Conservation (phyloP, 2,888 invertebrate species). For the Spicauda simplicius region DNA sequence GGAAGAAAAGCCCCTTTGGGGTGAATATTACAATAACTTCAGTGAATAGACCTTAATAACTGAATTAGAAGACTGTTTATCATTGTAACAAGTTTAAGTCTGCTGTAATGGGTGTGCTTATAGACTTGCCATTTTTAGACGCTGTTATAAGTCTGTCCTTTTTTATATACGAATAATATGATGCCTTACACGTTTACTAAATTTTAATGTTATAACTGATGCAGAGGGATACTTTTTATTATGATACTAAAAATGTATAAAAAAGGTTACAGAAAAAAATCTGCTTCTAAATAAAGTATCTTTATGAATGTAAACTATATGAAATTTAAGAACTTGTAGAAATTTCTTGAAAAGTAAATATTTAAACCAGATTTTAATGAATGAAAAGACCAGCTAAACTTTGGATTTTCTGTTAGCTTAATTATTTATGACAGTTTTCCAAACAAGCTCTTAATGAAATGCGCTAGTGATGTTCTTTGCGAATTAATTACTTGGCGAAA, state of each 20-base stretch:
- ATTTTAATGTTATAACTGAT: too few species aligned
- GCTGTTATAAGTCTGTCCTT: neutral
- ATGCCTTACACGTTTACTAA: too few species aligned
- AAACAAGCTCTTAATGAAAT: slow-evolving; percentile 15
- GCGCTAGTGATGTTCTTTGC: slow-evolving; percentile 18
- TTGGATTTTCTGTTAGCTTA: neutral
- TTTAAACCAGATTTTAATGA: too few species aligned
- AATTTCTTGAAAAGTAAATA: too few species aligned
- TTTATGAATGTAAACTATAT: too few species aligned
- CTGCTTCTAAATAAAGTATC: too few species aligned
- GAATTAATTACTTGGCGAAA: slow-evolving; percentile 30
- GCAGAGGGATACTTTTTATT: too few species aligned
- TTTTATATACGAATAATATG: too few species aligned
- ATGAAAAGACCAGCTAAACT: too few species aligned
- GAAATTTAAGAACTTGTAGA: too few species aligned
- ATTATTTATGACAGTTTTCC: slow-evolving; percentile 27
- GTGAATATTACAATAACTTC: slow-evolving; percentile 12
- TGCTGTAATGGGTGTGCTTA: neutral
- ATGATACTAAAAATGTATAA: too few species aligned
- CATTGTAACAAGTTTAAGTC: neutral
- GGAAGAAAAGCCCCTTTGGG: slow-evolving; percentile 10
- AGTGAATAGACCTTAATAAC: slow-evolving; percentile 5
- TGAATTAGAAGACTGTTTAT: slow-evolving; percentile 7
- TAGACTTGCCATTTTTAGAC: neutral
- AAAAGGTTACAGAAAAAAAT: too few species aligned